Evolutionary conservation across 2,888 invertebrate species (phyloP), one percentile per base, ranked within the genome.

Genomic region (Cactoblastis cactorum): DNA sequence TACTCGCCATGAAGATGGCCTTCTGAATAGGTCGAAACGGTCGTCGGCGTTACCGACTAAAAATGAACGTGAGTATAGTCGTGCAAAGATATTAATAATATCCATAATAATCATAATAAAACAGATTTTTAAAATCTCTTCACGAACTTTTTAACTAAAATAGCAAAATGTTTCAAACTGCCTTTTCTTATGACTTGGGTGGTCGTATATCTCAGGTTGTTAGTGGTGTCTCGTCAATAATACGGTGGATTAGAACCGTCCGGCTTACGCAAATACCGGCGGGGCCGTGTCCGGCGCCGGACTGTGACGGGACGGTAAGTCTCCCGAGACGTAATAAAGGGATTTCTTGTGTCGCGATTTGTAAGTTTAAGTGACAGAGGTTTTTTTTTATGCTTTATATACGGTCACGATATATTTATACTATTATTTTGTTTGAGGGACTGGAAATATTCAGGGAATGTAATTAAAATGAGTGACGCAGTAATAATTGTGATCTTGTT

Each of bases 231-330:
- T 71, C 77, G 67, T 75, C 79, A 80, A 74, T 84, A 84, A 80
- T 81, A 82, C 76, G 58, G 54, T 65, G 71, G 80, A 78, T 80
- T 75, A 74, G 71, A 62, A 18, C 33, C 63, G 72, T 72, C 64
- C 75, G 69, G 80, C 80, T 83, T 83, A 83, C 76, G 81, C 83
- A 85, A 85, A 85, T 84, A 81, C 49, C 37, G 24, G 9, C 48
- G 34, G 32, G 41, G 32, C 47, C 37, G 34, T 52, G 53, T 50
- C 38, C 56, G 50, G 47, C n/a, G 33, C 50, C 38, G 49, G 52
- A 50, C 56, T 57, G 56, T 18, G 49, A 18, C 9, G 39, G 39
- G 39, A 39, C 39, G 18, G n/a, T 22, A 45, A 45, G 33, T 32
- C 45, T 45, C 34, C 17, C 4, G 45, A 45, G 45, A 34, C 34